phyloP scores from a whole-genome alignment of 2,888 invertebrate genomes.

The Drosophila rellima region DNA sequence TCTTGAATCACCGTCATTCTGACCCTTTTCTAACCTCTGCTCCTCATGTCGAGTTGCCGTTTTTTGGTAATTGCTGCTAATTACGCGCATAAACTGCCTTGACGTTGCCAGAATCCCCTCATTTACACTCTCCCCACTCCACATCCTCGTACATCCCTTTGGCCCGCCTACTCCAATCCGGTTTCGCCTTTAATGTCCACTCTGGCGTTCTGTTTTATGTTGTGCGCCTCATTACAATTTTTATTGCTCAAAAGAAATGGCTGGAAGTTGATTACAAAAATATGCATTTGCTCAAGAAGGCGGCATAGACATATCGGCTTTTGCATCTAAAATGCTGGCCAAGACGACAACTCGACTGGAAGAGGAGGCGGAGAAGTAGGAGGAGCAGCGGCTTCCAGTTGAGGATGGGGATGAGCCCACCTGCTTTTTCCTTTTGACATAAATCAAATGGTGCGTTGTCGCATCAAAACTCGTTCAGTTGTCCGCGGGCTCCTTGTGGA shows the following conservation, averaged over 20 bases:
- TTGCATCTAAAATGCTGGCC: constrained; percentile 38
- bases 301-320: constrained; percentile 16
- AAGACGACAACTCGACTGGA: constrained; percentile 11
- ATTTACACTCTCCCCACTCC: background rate
- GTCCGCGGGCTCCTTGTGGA: constrained; percentile 22
- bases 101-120: constrained; percentile 27
- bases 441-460: constrained; percentile 75
- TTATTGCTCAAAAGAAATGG: constrained; percentile 67
- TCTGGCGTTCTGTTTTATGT: constrained; percentile 69
- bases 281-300: constrained; percentile 31
- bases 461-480: constrained; percentile 63
- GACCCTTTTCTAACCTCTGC: constrained; percentile 17
- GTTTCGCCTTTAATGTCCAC: constrained; percentile 54
- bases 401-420: constrained; percentile 24
- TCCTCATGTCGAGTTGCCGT: constrained; percentile 2
- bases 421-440: constrained; percentile 51
- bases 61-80: constrained; percentile 71
- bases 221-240: constrained; percentile 73
- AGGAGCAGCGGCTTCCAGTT: constrained; percentile 19
- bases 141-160: background rate
- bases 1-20: constrained; percentile 45
- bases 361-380: background rate
- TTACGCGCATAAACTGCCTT: constrained; percentile 75
- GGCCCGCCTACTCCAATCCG: constrained; percentile 22
- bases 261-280: constrained; percentile 60